These are phyloP conservation scores for Poecile montanus DNA, from an alignment of 2,797 vertebrate genomes.

Conservation along the genomic window DNA sequence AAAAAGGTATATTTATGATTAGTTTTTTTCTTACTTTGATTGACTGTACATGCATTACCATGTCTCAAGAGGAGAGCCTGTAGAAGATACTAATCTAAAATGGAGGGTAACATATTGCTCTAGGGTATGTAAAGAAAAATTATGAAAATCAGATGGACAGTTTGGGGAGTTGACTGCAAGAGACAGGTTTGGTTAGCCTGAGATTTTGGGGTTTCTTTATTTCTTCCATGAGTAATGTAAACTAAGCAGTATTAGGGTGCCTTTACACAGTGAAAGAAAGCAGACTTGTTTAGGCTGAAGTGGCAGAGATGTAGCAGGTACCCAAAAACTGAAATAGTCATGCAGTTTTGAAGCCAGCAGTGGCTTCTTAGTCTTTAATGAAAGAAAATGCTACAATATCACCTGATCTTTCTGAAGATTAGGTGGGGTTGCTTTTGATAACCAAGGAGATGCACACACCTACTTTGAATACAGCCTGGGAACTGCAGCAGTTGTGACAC, in stretches of 20 bases:
- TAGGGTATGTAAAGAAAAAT: not conserved
- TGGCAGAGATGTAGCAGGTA: not conserved
- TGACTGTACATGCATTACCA: not conserved
- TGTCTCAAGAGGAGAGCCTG: not conserved
- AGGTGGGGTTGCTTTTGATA: not conserved
- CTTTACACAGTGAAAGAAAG: not conserved
- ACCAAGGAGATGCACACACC: not conserved
- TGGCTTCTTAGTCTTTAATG: not conserved
- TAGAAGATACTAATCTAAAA: constrained; percentile 8
- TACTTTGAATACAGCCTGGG: not conserved
- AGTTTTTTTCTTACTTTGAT: not conserved
- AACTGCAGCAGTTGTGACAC: not conserved
- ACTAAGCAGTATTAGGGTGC: not conserved
- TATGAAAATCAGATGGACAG: constrained; percentile 14
- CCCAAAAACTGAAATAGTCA: not conserved
- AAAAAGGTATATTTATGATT: not conserved
- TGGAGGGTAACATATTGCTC: not conserved
- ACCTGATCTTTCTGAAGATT: not conserved
- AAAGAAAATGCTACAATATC: not conserved
- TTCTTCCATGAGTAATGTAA: constrained; percentile 22
- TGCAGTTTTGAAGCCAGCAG: not conserved
- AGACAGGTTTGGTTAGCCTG: not conserved
- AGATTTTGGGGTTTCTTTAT: not conserved
- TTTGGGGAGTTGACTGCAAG: constrained; percentile 19
- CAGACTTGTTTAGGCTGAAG: not conserved